A percentile compares a stretch with the other conserved stretches of the same genome.
Conservation (phyloP, 2,113 vertebrate genomes). For the Anguilla japonica region DNA sequence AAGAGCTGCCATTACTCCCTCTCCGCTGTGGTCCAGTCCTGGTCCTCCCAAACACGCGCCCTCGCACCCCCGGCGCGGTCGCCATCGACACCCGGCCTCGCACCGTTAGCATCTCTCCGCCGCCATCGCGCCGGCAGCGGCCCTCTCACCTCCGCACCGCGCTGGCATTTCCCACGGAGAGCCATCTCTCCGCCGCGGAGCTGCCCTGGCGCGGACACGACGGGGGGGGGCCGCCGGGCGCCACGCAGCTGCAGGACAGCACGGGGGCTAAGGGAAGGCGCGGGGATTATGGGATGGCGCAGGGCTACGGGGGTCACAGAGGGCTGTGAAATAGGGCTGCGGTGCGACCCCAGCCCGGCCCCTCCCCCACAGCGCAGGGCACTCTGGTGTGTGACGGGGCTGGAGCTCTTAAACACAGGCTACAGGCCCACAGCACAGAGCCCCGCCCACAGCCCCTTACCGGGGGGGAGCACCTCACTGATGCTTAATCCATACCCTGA, state of each 20-base stretch:
- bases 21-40: no score
- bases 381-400: neutral
- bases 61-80: no score
- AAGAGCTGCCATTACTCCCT: neutral
- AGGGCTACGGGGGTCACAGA: neutral
- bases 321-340: neutral
- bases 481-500: neutral
- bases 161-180: neutral
- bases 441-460: neutral
- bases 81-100: no score
- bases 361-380: neutral
- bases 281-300: neutral
- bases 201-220: neutral
- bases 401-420: neutral
- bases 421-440: no score
- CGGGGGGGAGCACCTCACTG: neutral
- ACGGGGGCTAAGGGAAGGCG: neutral
- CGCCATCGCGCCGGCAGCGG: neutral
- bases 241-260: neutral
- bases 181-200: neutral
- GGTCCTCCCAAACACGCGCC: no score
- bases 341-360: neutral
- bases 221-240: neutral
- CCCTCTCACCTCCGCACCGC: neutral
- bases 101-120: neutral